phyloP scores from a whole-genome alignment of 2,888 invertebrate species.

The Adelphocoris suturalis region DNA sequence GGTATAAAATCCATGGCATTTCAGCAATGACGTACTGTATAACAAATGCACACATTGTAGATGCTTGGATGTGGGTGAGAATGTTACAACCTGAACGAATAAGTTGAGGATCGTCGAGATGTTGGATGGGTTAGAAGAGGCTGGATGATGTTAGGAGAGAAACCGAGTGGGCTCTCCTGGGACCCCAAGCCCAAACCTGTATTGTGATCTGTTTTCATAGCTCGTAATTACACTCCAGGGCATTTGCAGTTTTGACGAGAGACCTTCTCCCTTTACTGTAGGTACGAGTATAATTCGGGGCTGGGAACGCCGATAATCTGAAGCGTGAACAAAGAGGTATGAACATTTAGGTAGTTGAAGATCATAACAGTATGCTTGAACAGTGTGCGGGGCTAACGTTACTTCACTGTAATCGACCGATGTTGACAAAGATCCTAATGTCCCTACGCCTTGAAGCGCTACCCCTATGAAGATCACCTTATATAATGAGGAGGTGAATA shows the following conservation, averaged over 20 bases:
- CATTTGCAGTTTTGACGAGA: conserved; percentile 47
- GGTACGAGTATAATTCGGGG: neutral
- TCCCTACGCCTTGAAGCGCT: too few relatives aligned
- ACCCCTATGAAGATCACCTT: too few relatives aligned
- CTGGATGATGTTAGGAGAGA: neutral
- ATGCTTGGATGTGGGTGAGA: neutral
- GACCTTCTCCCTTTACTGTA: neutral
- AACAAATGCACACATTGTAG: conserved; percentile 38
- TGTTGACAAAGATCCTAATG: too few relatives aligned
- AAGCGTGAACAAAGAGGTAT: neutral
- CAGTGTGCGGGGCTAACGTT: too few relatives aligned
- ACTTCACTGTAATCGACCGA: too few relatives aligned
- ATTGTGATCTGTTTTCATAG: conserved; percentile 54
- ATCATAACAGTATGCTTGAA: too few relatives aligned
- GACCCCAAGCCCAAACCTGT: conserved; percentile 1
- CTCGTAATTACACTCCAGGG: conserved; percentile 49
- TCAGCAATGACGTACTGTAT: neutral
- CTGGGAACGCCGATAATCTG: neutral
- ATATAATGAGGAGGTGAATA: too few relatives aligned
- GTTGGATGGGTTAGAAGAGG: neutral
- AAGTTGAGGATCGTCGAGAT: conserved; percentile 5
- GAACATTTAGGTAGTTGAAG: too few relatives aligned
- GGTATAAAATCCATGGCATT: neutral
- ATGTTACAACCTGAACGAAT: conserved; percentile 37
- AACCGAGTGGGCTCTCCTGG: neutral